These are phyloP conservation scores for Chrysogorgia sp. DNA, from an alignment of 92 coral and sea anemone genomes.

Conservation along the genomic window DNA sequence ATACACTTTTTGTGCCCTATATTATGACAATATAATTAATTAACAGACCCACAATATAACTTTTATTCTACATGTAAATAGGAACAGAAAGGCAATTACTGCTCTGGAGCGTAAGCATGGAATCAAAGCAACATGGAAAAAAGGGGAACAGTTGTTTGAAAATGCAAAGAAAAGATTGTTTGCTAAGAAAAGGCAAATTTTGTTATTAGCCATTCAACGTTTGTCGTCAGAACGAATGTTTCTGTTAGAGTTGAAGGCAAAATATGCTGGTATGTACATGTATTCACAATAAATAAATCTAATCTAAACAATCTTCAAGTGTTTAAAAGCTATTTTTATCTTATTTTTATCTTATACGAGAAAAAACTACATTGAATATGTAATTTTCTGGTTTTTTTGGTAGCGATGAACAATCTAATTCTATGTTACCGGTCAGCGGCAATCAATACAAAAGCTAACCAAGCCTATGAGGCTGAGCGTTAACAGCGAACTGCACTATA, in stretches of 20 bases:
- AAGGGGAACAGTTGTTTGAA: constrained; percentile 37
- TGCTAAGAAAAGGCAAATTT: constrained; percentile 40
- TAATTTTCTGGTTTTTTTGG: too few species aligned
- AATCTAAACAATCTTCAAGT: neutral
- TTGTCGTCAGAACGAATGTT: constrained; percentile 64
- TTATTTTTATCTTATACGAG: neutral
- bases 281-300: neutral
- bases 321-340: neutral
- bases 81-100: constrained; percentile 34
- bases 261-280: constrained; percentile 59
- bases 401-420: too few species aligned
- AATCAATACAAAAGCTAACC: too few species aligned
- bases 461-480: too few species aligned
- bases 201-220: constrained; percentile 53
- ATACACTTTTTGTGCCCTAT: neutral
- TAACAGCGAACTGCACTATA: too few species aligned
- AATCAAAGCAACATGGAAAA: constrained; percentile 36
- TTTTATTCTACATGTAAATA: neutral
- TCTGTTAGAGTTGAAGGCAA: constrained; percentile 59
- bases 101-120: constrained; percentile 48
- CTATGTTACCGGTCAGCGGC: too few species aligned
- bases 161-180: constrained; percentile 31
- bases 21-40: neutral
- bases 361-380: too few species aligned
- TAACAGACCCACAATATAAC: neutral